Base-by-base conservation (phyloP, 2,113 vertebrate species). In the Arvicanthis niloticus region DNA sequence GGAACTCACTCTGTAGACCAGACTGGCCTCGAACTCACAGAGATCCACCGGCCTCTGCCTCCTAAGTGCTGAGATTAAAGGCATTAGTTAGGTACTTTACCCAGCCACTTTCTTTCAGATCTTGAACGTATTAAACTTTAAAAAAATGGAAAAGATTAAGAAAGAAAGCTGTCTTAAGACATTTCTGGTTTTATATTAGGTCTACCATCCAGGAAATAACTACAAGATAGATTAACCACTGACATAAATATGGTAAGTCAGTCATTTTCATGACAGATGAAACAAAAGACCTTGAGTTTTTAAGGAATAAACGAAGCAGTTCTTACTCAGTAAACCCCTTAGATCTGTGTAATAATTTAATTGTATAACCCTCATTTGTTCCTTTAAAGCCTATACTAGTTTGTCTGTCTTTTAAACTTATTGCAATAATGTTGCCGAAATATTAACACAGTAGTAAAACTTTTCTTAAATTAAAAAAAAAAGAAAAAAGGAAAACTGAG, bases 381-480 rank as follows among this genome's bases (percentile, higher is more conserved):
- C 97, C 91, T 98, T 98, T 98, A 97, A 98, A 98, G 98, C 91
- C 97, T 98, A 93, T 98, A 97, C 90, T 92, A 70, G 97, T 97
- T 95, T 97, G 95, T 98, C 98, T 97, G 98, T 98, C 98, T 98
- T 98, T 98, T 97, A 97, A 96, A 97, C 96, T 98, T 65, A 40
- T 98, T 98, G 98, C 98, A 96, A 97, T 98, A 97, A 97, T 82
- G 97, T 98, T 98, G 97, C 97, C 89, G 96, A 98, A 98, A 97
- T 98, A 98, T 94, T 97, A 97, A 98, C 62, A 98, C 95, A 97
- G 95, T 84, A 98, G 98, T 99, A 98, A 98, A 98, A 94, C 82
- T 98, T 99, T 99, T 98, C 98, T 98, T 98, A 98, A 98, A 97
- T 96, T 45, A 45, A 98, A 93, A 95, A 51, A 51, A 51, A 51